Percentiles rank a stretch among this genome's conserved stretches.
phyloP scores from a whole-genome alignment of 64 coral and sea anemone species.

The Stichodactyla mertensii region DNA sequence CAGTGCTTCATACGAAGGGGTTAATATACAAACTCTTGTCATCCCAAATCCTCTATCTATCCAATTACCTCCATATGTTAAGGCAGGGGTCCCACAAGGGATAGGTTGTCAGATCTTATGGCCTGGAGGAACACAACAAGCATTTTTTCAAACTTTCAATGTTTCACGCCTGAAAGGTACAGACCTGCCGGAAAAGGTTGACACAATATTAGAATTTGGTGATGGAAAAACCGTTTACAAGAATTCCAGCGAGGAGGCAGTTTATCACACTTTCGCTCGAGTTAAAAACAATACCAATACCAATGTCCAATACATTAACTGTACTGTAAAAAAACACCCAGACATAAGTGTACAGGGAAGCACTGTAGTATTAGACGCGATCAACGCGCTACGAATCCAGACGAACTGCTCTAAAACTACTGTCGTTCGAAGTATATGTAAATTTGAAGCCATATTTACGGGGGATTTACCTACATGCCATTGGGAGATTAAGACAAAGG shows the following conservation, averaged over 20 bases:
- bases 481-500: not conserved
- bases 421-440: not conserved
- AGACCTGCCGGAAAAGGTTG: not conserved
- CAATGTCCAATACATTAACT: not conserved
- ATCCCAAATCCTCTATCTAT: constrained; percentile 33
- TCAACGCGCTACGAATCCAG: not conserved
- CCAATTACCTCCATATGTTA: not conserved
- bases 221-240: not conserved
- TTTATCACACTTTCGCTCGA: not conserved
- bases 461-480: not conserved
- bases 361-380: not conserved
- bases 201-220: not conserved
- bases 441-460: not conserved
- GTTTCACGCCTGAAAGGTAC: constrained; percentile 21
- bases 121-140: not conserved
- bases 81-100: not conserved
- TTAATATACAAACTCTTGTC: not conserved
- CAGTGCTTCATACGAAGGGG: not conserved
- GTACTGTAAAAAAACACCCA: not conserved
- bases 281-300: not conserved
- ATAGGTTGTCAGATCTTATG: constrained; percentile 24
- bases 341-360: not conserved
- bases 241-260: not conserved
- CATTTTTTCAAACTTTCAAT: constrained; percentile 12
- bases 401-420: not conserved